A percentile compares a stretch with the other conserved stretches of the same genome.
Conservation (phyloP, 2,797 vertebrate species). For the Hypotaenidia okinawae region DNA sequence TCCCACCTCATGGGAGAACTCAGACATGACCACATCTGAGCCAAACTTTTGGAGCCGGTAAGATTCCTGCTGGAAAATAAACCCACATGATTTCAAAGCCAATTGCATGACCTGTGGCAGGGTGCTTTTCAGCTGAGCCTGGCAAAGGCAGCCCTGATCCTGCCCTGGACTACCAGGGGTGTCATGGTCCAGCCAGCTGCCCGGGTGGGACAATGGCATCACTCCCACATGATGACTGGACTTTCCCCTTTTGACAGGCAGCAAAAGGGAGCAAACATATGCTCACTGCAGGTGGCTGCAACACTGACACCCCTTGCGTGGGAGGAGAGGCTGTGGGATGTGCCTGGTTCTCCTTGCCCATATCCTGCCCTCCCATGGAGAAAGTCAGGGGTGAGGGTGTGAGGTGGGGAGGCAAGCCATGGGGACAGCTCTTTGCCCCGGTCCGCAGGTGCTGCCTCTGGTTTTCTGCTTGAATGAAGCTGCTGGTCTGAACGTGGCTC, state of each 20-base stretch:
- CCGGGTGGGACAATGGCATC: not conserved
- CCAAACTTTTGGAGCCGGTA: not conserved
- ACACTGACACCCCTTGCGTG: fast-evolving
- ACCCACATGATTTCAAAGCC: not conserved
- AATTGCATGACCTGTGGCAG: fast-evolving
- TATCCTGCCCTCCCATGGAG: not conserved
- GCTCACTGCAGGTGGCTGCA: not conserved
- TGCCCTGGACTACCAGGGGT: not conserved
- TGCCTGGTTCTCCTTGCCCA: not conserved
- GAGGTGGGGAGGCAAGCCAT: not conserved
- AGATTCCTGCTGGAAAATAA: not conserved
- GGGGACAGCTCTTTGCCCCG: fast-evolving
- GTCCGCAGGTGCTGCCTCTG: not conserved
- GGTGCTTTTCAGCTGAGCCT: not conserved
- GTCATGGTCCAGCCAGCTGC: not conserved
- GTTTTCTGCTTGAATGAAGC: constrained; percentile 7
- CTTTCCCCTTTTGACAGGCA: not conserved
- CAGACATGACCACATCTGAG: not conserved
- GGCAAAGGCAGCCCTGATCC: not conserved
- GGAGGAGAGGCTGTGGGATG: not conserved
- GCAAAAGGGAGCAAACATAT: not conserved
- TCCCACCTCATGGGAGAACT: not conserved
- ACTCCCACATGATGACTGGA: constrained; percentile 24
- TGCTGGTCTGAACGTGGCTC: fast-evolving
- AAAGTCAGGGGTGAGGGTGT: not conserved